These are phyloP conservation scores for Folsomia candida DNA, from an alignment of 2,888 invertebrate species.

Conservation along the genomic window DNA sequence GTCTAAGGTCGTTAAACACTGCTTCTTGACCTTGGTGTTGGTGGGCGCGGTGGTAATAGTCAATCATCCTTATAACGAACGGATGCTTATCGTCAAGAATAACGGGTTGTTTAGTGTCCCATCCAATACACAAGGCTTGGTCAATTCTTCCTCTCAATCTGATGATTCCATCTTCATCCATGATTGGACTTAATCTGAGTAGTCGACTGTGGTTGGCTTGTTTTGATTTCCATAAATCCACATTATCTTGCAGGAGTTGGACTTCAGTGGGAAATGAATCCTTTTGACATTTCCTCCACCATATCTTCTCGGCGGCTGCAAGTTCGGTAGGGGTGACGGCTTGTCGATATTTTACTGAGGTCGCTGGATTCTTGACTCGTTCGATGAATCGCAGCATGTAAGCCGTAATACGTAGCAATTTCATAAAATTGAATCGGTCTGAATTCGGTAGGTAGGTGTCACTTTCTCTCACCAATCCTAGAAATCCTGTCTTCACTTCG, in stretches of 20 bases:
- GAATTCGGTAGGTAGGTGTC: too few relatives aligned
- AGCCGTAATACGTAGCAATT: too few relatives aligned
- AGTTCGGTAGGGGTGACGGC: too few relatives aligned
- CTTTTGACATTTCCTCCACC: background rate
- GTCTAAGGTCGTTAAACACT: slow-evolving; percentile 19
- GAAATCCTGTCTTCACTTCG: background rate
- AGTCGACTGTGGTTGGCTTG: background rate
- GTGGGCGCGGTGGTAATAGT: slow-evolving; percentile 2
- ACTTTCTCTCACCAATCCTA: too few relatives aligned
- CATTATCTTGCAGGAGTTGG: too few relatives aligned
- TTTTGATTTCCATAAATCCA: too few relatives aligned
- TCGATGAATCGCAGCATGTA: too few relatives aligned
- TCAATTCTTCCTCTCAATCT: slow-evolving; percentile 13
- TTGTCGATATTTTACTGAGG: too few relatives aligned
- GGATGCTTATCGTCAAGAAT: slow-evolving; percentile 20
- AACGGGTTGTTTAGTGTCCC: slow-evolving; percentile 6
- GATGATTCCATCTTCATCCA: slow-evolving; percentile 1
- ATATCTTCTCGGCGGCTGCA: background rate
- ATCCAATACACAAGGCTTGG: background rate
- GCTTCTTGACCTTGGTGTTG: slow-evolving; percentile 21
- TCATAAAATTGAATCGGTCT: too few relatives aligned
- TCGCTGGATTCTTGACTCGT: too few relatives aligned
- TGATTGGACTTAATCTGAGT: background rate
- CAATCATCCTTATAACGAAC: background rate
- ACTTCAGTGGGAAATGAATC: too few relatives aligned